A percentile compares a stretch with the other conserved stretches of the same genome.
These are phyloP conservation scores for Pseudoips prasinana DNA, from an alignment of 2,888 invertebrate genomes.

Conservation along the genomic window DNA sequence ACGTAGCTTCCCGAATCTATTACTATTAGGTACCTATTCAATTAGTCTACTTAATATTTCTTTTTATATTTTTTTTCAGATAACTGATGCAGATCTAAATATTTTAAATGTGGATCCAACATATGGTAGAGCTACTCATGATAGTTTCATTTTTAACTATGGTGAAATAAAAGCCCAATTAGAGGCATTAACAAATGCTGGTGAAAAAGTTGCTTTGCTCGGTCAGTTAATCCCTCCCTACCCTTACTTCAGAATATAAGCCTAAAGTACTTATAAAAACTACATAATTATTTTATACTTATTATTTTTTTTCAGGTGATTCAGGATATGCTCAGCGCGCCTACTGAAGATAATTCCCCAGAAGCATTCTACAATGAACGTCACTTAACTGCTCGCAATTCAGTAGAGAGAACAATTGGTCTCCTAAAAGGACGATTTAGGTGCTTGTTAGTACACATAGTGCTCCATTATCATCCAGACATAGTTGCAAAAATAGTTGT, in stretches of 20 bases:
- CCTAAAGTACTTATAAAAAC: slow-evolving; percentile 1
- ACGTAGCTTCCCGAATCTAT: too few species aligned
- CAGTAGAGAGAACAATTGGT: too few species aligned
- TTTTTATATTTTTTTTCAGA: slow-evolving; percentile 1
- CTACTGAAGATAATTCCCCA: too few species aligned
- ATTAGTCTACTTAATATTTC: slow-evolving; percentile 1
- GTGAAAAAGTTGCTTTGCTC: slow-evolving; percentile 10
- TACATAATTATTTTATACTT: background rate
- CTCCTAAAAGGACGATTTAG: too few species aligned
- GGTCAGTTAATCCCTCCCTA: slow-evolving; percentile 3
- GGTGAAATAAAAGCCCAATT: slow-evolving; percentile 12
- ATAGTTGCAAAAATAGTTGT: too few species aligned
- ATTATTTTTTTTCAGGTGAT: too few species aligned
- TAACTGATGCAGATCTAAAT: slow-evolving; percentile 6
- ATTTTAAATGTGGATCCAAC: slow-evolving; percentile 16
- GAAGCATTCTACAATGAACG: too few species aligned
- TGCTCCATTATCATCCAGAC: too few species aligned
- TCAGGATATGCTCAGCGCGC: too few species aligned
- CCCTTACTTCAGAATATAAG: slow-evolving; percentile 3
- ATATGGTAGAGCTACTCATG: slow-evolving; percentile 11
- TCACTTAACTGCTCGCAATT: too few species aligned
- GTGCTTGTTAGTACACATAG: too few species aligned
- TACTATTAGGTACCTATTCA: background rate
- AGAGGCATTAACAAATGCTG: slow-evolving; percentile 10
- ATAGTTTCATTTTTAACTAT: slow-evolving; percentile 14